Conservation (phyloP, 2,888 invertebrate genomes). For the Troglohyphantes excavatus region DNA sequence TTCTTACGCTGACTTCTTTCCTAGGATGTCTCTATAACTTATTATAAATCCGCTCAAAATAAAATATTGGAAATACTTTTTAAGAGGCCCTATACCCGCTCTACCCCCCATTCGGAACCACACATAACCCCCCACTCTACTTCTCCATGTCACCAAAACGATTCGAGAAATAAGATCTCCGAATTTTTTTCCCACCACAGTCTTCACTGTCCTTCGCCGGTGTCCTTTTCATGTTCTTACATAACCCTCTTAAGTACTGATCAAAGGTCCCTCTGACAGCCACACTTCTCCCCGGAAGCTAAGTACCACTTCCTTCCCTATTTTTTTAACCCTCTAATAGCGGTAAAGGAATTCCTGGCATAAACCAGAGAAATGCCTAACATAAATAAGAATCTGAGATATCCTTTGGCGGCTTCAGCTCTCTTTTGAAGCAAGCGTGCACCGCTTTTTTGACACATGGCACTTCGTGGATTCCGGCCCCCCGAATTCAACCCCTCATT, state of each 20-base stretch:
- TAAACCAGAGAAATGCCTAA: slow-evolving; percentile 38
- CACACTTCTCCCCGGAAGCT: slow-evolving; percentile 72
- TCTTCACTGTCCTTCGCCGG: not conserved
- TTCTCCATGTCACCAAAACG: not conserved
- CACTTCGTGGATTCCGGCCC: slow-evolving; percentile 22
- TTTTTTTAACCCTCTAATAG: slow-evolving; percentile 40
- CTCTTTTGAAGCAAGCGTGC: slow-evolving; percentile 52
- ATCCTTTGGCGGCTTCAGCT: slow-evolving; percentile 66
- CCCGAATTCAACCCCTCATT: slow-evolving; percentile 66
- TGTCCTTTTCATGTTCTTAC: slow-evolving; percentile 43
- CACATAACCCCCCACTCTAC: too few relatives aligned
- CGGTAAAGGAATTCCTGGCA: slow-evolving; percentile 9
- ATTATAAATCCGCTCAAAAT: too few relatives aligned
- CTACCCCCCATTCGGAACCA: too few relatives aligned
- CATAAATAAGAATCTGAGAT: slow-evolving; percentile 67
- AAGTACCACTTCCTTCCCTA: slow-evolving; percentile 52
- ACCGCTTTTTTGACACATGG: slow-evolving; percentile 65
- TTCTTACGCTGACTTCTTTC: too few relatives aligned
- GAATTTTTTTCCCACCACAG: slow-evolving; percentile 20
- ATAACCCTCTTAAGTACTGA: slow-evolving; percentile 44
- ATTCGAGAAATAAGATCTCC: slow-evolving; percentile 28
- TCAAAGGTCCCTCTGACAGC: slow-evolving; percentile 68
- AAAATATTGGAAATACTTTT: too few relatives aligned
- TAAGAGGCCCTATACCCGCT: too few relatives aligned
- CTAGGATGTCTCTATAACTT: too few relatives aligned